Percentiles rank a stretch among this genome's conserved stretches.
phyloP scores from a whole-genome alignment of 2,797 vertebrate genomes.

The Myripristis jacobus region DNA sequence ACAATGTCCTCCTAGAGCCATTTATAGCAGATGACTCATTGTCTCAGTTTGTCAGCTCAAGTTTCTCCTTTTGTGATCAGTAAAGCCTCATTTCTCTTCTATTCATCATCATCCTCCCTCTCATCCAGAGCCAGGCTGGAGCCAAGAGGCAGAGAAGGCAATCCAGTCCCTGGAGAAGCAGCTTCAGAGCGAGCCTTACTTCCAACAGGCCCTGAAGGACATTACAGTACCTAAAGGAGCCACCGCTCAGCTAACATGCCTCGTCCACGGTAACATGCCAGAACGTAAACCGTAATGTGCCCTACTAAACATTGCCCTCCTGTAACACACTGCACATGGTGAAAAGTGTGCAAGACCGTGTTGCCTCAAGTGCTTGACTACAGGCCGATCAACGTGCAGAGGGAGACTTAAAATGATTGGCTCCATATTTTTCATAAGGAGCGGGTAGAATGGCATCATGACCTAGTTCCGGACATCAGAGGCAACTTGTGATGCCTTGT shows the following conservation, averaged over 20 bases:
- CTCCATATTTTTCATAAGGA: background rate
- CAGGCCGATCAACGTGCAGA: background rate
- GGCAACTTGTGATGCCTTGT: background rate
- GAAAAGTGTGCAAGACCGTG: background rate
- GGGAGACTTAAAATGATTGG: background rate
- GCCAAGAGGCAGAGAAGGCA: constrained; percentile 78
- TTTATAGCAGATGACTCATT: constrained; percentile 66
- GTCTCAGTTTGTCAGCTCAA: constrained; percentile 74
- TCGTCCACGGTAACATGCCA: constrained; percentile 76
- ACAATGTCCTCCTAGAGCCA: constrained; percentile 39
- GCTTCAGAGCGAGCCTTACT: constrained; percentile 71
- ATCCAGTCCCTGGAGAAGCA: constrained; percentile 80
- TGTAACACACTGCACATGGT: background rate
- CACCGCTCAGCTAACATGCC: constrained; percentile 74
- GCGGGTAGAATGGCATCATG: background rate
- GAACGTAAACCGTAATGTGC: constrained; percentile 7
- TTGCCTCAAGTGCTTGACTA: background rate
- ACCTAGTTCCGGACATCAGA: background rate
- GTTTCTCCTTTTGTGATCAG: constrained; percentile 73
- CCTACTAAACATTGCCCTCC: constrained; percentile 31
- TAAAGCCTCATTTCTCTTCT: constrained; percentile 45
- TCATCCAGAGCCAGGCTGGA: constrained; percentile 78
- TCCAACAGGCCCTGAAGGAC: constrained; percentile 73
- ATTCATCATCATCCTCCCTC: constrained; percentile 28
- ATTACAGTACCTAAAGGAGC: constrained; percentile 72